Evolutionary conservation across 2,888 invertebrate species (phyloP).

Genomic region (Chrysina gloriosa): DNA sequence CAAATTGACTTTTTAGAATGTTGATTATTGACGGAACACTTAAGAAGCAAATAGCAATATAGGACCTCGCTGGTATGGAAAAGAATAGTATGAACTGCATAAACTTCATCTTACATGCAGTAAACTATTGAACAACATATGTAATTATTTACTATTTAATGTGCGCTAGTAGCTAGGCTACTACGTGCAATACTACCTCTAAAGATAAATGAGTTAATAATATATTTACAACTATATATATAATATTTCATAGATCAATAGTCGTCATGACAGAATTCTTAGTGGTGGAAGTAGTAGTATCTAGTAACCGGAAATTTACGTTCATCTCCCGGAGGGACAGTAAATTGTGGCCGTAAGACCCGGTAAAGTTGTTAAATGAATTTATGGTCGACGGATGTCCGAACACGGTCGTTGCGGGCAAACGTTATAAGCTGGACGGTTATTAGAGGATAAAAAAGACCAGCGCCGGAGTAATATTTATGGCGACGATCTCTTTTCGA

Average conservation of each 20-base stretch:
- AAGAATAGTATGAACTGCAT: no score
- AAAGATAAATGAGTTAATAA: no score
- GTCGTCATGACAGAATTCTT: constrained; percentile 39
- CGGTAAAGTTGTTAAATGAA: constrained; percentile 67
- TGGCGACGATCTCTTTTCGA: constrained; percentile 33
- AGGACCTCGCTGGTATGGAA: no score
- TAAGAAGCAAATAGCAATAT: no score
- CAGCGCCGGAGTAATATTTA: constrained; percentile 35
- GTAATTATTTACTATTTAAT: no score
- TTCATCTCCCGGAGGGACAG: constrained; percentile 57
- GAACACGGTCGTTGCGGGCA: constrained; percentile 64
- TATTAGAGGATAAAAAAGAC: constrained; percentile 36
- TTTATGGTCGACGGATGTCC: constrained; percentile 63
- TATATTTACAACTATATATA: constrained; percentile 25
- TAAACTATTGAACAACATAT: no score
- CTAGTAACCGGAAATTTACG: constrained; percentile 51
- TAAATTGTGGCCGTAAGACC: constrained; percentile 65
- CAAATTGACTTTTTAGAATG: no score
- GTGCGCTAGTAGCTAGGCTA: no score
- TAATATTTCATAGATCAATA: constrained; percentile 33
- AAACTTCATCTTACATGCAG: no score
- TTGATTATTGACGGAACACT: no score
- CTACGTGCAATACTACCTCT: no score
- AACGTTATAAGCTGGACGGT: constrained; percentile 53
- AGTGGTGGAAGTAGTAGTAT: constrained; percentile 22